phyloP scores from a whole-genome alignment of 2,888 invertebrate genomes.

The Bimastos eiseni region DNA sequence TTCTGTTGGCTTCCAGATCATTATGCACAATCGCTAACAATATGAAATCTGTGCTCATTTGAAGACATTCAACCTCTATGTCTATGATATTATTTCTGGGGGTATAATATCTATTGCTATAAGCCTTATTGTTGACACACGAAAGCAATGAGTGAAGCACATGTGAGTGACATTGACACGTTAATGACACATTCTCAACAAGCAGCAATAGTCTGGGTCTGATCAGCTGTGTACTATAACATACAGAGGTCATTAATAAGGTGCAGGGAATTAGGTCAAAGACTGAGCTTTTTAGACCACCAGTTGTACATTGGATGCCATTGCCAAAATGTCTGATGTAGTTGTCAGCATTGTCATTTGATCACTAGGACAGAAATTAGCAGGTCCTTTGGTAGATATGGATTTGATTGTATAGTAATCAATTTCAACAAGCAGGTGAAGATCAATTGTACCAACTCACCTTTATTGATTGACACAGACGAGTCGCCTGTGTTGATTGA shows the following conservation, averaged over 20 bases:
- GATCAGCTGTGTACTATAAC: not conserved
- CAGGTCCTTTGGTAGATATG: not conserved
- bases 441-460: no score
- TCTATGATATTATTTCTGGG: no score
- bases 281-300: not conserved
- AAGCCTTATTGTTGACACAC: no score
- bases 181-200: not conserved
- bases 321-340: not conserved
- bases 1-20: not conserved
- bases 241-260: no score
- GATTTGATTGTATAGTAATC: no score
- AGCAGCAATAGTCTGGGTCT: not conserved
- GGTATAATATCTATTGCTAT: no score
- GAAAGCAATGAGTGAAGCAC: not conserved
- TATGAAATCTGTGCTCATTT: not conserved
- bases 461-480: no score
- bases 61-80: not conserved
- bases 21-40: not conserved
- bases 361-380: not conserved
- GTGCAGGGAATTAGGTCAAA: not conserved
- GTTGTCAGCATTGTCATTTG: not conserved
- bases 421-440: no score
- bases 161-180: not conserved
- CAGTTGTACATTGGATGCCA: not conserved
- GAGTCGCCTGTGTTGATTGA: no score